A percentile compares a stretch with the other conserved stretches of the same genome.
phyloP scores from a whole-genome alignment of 2,113 vertebrate species.

The Serilophus lunatus region DNA sequence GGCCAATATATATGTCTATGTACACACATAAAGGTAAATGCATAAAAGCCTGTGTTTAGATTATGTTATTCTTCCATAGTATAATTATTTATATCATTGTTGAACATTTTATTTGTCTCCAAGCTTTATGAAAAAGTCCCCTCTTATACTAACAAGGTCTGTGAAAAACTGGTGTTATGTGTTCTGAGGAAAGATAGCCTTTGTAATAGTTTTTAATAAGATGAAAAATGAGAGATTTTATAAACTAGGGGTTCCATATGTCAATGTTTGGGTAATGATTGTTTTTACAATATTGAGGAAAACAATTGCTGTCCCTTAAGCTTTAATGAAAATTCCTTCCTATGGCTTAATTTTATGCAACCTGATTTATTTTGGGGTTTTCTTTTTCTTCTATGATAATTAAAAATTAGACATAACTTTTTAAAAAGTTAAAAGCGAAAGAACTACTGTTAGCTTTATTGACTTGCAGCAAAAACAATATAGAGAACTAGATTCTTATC shows the following conservation, averaged over 20 bases:
- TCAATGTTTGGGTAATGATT: not conserved
- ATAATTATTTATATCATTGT: not conserved
- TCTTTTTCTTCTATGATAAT: not conserved
- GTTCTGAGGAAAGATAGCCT: not conserved
- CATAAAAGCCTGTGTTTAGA: not conserved
- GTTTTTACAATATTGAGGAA: not conserved
- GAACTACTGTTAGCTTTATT: not conserved
- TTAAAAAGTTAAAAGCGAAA: not conserved
- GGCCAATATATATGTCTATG: not conserved
- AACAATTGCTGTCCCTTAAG: not conserved
- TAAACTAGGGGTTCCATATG: not conserved
- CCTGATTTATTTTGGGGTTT: not conserved
- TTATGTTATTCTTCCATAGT: not conserved
- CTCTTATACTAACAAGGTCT: not conserved
- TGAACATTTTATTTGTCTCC: too few relatives aligned
- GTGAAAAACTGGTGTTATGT: not conserved
- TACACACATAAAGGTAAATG: not conserved
- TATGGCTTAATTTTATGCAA: not conserved
- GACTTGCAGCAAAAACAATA: not conserved
- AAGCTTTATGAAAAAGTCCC: not conserved
- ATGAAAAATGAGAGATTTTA: not conserved
- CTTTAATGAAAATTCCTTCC: not conserved
- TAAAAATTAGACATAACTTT: not conserved
- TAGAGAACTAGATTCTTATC: not conserved
- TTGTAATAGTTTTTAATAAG: not conserved